Evolutionary conservation across 2,888 invertebrate genomes (phyloP), one percentile per base, ranked within the genome.

Genomic region (Hypena proboscidalis): DNA sequence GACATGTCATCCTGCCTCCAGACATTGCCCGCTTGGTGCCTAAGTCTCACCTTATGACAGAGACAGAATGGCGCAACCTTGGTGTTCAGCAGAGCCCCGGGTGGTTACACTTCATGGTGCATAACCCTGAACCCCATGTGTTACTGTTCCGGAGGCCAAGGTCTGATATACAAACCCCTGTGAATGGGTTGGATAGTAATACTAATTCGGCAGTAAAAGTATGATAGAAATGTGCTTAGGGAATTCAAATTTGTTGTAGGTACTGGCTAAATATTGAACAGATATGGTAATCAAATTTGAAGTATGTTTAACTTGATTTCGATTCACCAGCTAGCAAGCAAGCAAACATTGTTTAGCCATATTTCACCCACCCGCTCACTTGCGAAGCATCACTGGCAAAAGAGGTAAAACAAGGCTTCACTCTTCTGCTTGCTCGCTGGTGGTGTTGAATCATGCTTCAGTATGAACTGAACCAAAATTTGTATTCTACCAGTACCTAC

Each of bases 1-100:
- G 98, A 62, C 98, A 98, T 88, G 98, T 98, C 0, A 96, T 98
- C 70, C 83, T 98, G 19, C 97, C 98, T 1, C 92, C 94, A 9
- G 97, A 98, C 54, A 88, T 98, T 25, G 96, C 97, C 0, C 95
- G 95, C 55, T 86, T 95, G 35, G 97, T 98, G 0, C 98, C 98
- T 0, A 95, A 96, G 74, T 94, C 95, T 0, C 98, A 98, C 75
- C 88, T 98, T 31, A 97, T 98, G 97, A 95, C 97, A 0, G 98
- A 98, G 87, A 95, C 96, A 0, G 98, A 98, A 83, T 98, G 98
- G 98, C 92, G 98, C 47, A 96, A 97, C 82, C 92, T 98, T 1
- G 98, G 98, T 0, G 97, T 98, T 0, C 97, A 98, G 77, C 98
- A 98, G 80, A 97, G 97, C 75, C 97, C 97, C 0, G 96, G 96